phyloP scores from a whole-genome alignment of 2,888 invertebrate species.

The Keiferia lycopersicella region DNA sequence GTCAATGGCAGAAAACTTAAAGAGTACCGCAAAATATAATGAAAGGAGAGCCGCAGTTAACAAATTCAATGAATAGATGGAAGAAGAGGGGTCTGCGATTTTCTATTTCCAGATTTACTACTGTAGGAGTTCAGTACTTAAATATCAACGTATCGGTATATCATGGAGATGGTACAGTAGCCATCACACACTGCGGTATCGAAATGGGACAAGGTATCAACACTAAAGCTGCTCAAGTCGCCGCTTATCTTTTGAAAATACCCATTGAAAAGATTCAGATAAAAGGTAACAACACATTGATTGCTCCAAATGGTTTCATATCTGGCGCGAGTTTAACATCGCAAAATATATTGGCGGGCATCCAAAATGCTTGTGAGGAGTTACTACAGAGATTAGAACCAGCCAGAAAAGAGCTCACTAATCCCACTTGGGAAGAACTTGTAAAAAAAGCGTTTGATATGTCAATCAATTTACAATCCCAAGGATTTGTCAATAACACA shows the following conservation, averaged over 20 bases:
- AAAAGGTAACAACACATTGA: slow-evolving; percentile 78
- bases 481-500: slow-evolving; percentile 68
- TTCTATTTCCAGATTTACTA: slow-evolving; percentile 74
- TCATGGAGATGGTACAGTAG: slow-evolving; percentile 84
- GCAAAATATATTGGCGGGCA: slow-evolving; percentile 54
- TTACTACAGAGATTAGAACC: slow-evolving; percentile 55
- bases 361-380: slow-evolving; percentile 45
- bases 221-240: slow-evolving; percentile 87
- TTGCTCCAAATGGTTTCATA: slow-evolving; percentile 77
- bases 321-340: slow-evolving; percentile 83
- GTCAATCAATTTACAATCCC: slow-evolving; percentile 78
- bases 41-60: slow-evolving; percentile 61
- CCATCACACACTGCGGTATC: slow-evolving; percentile 83
- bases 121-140: slow-evolving; percentile 74
- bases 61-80: slow-evolving; percentile 84
- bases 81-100: slow-evolving; percentile 80
- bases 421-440: slow-evolving; percentile 76
- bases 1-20: slow-evolving; percentile 69
- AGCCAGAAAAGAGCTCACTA: slow-evolving; percentile 66
- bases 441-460: slow-evolving; percentile 72
- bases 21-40: slow-evolving; percentile 63
- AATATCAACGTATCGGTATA: slow-evolving; percentile 82
- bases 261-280: slow-evolving; percentile 81
- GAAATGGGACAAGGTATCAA: slow-evolving; percentile 90
- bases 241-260: slow-evolving; percentile 84